These are phyloP conservation scores for Clivina fossor DNA, from an alignment of 2,888 invertebrate genomes.

Conservation along the genomic window DNA sequence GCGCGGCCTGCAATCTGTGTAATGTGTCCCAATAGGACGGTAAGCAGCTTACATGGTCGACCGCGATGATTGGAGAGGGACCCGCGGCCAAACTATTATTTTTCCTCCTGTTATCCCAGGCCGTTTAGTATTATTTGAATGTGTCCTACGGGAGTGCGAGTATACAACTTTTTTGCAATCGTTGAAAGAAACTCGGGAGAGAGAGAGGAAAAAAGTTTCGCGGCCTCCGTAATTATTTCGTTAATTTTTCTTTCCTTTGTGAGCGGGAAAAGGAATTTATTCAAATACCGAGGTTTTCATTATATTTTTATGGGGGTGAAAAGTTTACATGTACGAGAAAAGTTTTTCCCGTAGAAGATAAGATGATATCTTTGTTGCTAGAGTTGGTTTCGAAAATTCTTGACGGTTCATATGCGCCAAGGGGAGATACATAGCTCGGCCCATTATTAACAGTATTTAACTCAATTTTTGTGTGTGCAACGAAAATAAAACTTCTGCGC, in stretches of 20 bases:
- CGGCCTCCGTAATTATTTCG: neutral
- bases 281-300: constrained; percentile 20
- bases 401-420: too few species aligned
- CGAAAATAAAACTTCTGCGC: too few species aligned
- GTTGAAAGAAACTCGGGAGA: too few species aligned
- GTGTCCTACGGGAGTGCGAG: constrained; percentile 43
- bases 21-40: constrained; percentile 50
- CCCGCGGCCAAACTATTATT: constrained; percentile 42
- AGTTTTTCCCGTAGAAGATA: too few species aligned
- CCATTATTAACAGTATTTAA: too few species aligned
- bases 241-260: neutral
- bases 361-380: too few species aligned
- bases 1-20: constrained; percentile 49
- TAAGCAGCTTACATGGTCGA: constrained; percentile 50
- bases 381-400: too few species aligned
- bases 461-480: too few species aligned
- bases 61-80: constrained; percentile 49
- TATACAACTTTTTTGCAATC: constrained; percentile 22
- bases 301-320: constrained; percentile 18
- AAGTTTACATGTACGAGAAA: constrained; percentile 20
- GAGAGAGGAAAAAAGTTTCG: too few species aligned
- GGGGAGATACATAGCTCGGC: too few species aligned
- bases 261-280: neutral
- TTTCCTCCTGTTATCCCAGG: constrained; percentile 45
- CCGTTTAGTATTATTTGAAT: constrained; percentile 49